Conservation (phyloP, 2,113 vertebrate genomes). For the Fulmarus glacialis region DNA sequence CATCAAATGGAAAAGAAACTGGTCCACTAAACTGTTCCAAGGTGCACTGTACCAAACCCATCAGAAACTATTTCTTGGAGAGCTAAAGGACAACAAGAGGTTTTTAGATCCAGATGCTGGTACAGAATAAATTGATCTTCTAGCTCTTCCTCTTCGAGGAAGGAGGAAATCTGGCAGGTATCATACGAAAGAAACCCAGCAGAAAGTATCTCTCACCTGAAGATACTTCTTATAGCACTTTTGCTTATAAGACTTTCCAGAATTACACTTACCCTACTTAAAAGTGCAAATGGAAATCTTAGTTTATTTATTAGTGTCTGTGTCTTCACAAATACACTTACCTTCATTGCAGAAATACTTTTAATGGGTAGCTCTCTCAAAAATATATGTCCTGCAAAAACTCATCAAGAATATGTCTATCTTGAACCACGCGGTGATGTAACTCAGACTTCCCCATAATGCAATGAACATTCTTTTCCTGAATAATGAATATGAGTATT, state of each 20-base stretch:
- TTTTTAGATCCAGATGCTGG: background rate
- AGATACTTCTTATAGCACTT: background rate
- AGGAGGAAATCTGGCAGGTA: background rate
- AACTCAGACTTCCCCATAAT: background rate
- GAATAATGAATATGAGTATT: slow-evolving; percentile 30
- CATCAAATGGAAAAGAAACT: background rate
- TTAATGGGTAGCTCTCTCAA: background rate
- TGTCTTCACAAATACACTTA: background rate
- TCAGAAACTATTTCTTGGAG: background rate
- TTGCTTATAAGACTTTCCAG: background rate
- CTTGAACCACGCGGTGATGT: background rate
- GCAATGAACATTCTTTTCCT: background rate
- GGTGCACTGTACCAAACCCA: background rate
- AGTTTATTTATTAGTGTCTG: background rate
- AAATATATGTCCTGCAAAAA: background rate
- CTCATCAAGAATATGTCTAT: background rate
- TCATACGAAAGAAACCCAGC: background rate
- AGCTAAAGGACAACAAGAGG: background rate
- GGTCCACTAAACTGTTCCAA: background rate
- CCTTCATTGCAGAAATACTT: background rate
- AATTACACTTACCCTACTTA: background rate
- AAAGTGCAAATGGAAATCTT: background rate
- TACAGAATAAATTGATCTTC: background rate
- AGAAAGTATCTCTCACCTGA: background rate
- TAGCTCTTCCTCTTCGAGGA: background rate